Base-by-base conservation (phyloP, 2,888 invertebrate genomes). In the Halictus ligatus region DNA sequence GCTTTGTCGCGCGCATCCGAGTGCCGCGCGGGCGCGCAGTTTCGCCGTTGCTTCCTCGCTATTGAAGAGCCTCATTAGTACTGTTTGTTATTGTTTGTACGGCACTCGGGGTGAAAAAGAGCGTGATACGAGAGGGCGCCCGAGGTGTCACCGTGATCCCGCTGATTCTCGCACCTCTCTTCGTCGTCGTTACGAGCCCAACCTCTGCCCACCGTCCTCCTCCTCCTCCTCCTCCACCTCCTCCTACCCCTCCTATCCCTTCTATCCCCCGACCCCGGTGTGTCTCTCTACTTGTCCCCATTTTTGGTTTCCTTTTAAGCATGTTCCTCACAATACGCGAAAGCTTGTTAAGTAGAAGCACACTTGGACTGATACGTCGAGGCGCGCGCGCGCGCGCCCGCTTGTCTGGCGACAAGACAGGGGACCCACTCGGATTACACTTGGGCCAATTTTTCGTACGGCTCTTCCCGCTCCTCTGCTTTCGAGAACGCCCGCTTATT, bases 231-330 rank as follows among this genome's bases (percentile, higher is more conserved):
- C 35, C 69, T 69, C 7, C 69, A 7, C 18, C 67, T 1, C 29
- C 67, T 60, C 64, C 25, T 5, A 1, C 64, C 13, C 64, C 67
- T 18, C 29, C 43, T 50, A 50, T 25, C 13, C 64, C 67, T 18
- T 15, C 43, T 50, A 50, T 25, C 13, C 25, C 25, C 60, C 60
- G 60, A 64, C 0, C 64, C 25, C 29, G 29, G 29, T 7, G 64
- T 7, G 64, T n/a, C 69, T 69, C 91, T 89, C 92, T 92, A 94
- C 95, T 95, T 95, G 95, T 94, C 94, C 95, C 90, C 93, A 94
- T 95, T 95, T 95, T 95, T 94, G 94, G 94, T 94, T 95, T 95
- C 94, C 94, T 94, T 95, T 95, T 95, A 95, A 95, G 93, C 93
- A 95, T 93, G 93, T 92, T 91, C 91, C 92, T 92, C 93, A 93